phyloP scores from a whole-genome alignment of 2,797 vertebrate species.

The Arnoldichthys spilopterus region DNA sequence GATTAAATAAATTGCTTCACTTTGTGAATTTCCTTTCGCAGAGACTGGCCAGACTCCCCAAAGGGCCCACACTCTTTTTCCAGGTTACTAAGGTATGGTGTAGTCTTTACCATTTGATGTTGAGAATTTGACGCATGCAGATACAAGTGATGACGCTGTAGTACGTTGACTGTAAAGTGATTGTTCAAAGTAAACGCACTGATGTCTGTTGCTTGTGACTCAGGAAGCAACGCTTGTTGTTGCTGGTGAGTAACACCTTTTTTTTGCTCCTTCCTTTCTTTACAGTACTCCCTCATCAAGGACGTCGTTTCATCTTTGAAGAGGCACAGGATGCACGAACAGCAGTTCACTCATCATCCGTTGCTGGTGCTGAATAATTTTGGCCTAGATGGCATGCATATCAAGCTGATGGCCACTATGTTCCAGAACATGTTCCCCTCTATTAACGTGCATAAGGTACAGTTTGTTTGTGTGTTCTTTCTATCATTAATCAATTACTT shows the following conservation, averaged over 20 bases:
- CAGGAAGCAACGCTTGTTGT: fast-evolving
- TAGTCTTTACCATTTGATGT: neutral
- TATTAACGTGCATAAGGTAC: slow-evolving; percentile 92
- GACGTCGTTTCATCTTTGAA: slow-evolving; percentile 90
- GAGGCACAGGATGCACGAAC: slow-evolving; percentile 91
- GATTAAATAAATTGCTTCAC: neutral
- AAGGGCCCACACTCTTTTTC: slow-evolving; percentile 90
- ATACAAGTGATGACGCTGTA: slow-evolving; percentile 66
- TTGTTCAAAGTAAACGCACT: slow-evolving; percentile 79
- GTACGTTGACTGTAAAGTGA: slow-evolving; percentile 69
- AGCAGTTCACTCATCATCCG: slow-evolving; percentile 90
- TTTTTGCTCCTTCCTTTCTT: neutral
- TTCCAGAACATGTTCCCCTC: slow-evolving; percentile 95
- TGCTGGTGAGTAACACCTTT: neutral
- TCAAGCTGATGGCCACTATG: slow-evolving; percentile 93
- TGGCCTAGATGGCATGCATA: slow-evolving; percentile 86
- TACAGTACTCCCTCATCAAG: slow-evolving; percentile 86
- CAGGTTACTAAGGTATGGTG: slow-evolving; percentile 80
- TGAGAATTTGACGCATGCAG: neutral
- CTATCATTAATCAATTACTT: neutral
- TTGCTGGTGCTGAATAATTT: slow-evolving; percentile 93
- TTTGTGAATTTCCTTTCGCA: slow-evolving; percentile 56
- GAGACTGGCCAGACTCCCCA: slow-evolving; percentile 90
- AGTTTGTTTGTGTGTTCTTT: neutral
- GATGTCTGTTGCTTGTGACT: slow-evolving; percentile 60